Percentiles rank a stretch among this genome's conserved stretches.
Evolutionary conservation across 1,140 invertebrate species (phyloP).

Genomic region (Hirudo medicinalis): DNA sequence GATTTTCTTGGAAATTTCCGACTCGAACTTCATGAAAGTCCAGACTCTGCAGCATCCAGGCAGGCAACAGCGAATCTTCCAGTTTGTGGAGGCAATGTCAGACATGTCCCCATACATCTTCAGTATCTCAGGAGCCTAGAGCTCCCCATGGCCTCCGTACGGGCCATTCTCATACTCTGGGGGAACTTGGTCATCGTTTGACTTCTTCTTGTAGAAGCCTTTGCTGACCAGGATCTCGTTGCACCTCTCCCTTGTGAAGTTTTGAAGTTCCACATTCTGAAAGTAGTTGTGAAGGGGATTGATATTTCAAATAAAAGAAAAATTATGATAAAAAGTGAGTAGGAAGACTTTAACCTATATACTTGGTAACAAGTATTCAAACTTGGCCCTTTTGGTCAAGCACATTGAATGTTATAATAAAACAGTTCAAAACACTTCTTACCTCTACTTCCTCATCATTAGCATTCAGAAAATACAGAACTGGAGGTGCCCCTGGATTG

Average conservation of each 20-base stretch:
- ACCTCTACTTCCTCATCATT: conserved; percentile 42
- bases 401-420: neutral
- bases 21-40: no score
- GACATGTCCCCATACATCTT: no score
- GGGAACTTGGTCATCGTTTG: conserved; percentile 29
- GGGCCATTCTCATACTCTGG: conserved; percentile 30
- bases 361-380: neutral
- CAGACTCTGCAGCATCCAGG: no score
- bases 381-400: neutral
- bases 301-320: neutral
- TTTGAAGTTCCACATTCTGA: conserved; percentile 48
- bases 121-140: conserved; percentile 20
- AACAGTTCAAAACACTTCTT: neutral
- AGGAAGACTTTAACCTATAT: neutral
- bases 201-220: conserved; percentile 47
- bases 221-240: conserved; percentile 51
- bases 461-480: conserved; percentile 51
- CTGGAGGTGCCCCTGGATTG: conserved; percentile 54
- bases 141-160: conserved; percentile 28
- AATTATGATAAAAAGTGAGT: neutral
- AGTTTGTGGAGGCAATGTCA: no score
- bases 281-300: neutral
- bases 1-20: no score
- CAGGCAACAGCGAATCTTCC: no score
- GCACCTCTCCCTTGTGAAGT: conserved; percentile 52